Evolutionary conservation across 2,113 vertebrate species (phyloP).

Genomic region (Mustela lutreola): DNA sequence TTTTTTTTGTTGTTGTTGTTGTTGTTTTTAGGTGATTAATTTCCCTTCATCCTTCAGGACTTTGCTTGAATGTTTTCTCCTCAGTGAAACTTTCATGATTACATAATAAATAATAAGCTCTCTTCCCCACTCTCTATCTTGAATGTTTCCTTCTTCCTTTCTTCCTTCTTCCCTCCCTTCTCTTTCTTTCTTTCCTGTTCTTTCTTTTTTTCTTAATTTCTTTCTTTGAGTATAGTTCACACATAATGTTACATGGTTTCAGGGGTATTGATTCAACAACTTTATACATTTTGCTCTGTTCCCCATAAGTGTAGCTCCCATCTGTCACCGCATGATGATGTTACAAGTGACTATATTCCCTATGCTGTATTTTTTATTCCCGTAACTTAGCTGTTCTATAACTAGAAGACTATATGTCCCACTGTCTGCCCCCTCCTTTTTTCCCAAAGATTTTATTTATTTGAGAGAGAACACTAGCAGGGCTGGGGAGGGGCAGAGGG

Average conservation of each 20-base stretch:
- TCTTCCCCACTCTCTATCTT: not conserved
- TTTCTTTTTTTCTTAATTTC: not conserved
- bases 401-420: not conserved
- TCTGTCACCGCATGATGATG: not conserved
- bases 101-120: not conserved
- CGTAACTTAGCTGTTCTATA: not conserved
- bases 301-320: not conserved
- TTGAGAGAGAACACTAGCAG: not conserved
- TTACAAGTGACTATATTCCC: not conserved
- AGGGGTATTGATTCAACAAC: not conserved
- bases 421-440: not conserved
- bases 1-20: not conserved
- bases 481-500: not conserved
- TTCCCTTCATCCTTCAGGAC: not conserved
- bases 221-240: not conserved
- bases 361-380: not conserved
- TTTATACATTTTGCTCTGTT: not conserved
- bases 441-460: not conserved
- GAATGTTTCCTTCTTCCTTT: not conserved
- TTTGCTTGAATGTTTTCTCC: constrained; percentile 27
- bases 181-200: not conserved
- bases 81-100: not conserved
- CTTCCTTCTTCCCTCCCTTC: not conserved
- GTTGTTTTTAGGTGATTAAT: not conserved
- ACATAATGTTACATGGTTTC: not conserved